Evolutionary conservation across 2,113 vertebrate genomes (phyloP), one percentile per base, ranked within the genome.

Genomic region (Calonectris borealis): DNA sequence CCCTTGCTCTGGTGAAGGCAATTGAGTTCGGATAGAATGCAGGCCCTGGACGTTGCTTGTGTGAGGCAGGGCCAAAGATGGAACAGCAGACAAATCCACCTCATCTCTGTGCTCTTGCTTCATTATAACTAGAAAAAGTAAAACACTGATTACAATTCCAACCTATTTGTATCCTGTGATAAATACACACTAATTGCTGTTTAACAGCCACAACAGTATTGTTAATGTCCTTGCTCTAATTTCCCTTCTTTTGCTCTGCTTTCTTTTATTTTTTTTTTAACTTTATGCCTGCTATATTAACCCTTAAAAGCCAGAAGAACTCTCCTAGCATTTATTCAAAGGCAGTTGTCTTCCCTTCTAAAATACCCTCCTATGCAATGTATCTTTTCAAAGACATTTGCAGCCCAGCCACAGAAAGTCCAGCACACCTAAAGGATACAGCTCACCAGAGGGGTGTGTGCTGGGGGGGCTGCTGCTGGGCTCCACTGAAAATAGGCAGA

Each of bases 51-150:
- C 95, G 16, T 91, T 97, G 94, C 97, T 96, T 68, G 97, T 81
- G 72, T 98, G 99, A 80, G 98, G 97, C 96, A 99, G 94, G 96
- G 99, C 97, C 97, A 99, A 96, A 55, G 99, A 97, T 9, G 98
- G 97, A 92, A 98, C 97, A 11, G 98, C 90, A 94, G 99, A 93
- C 91, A 98, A 97, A 97, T 99, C 99, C 97, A 99, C 96, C 64
- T 99, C 99, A 18, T 99, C 99, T 98, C 98, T 98, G 96, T 98
- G 98, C 98, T 99, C 99, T 97, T 99, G 99, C 96, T 99, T 99
- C 97, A 99, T 98, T 97, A 99, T 95, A 95, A 99, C 99, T 99
- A 36, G 77, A 97, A 95, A 84, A 72, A 76, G 73, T 51, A 80
- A 97, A 94, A 94, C 15, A 29, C 54, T 71, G 73, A 32, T 97